Conservation (phyloP, 2,888 invertebrate genomes). For the Volucella inanis region DNA sequence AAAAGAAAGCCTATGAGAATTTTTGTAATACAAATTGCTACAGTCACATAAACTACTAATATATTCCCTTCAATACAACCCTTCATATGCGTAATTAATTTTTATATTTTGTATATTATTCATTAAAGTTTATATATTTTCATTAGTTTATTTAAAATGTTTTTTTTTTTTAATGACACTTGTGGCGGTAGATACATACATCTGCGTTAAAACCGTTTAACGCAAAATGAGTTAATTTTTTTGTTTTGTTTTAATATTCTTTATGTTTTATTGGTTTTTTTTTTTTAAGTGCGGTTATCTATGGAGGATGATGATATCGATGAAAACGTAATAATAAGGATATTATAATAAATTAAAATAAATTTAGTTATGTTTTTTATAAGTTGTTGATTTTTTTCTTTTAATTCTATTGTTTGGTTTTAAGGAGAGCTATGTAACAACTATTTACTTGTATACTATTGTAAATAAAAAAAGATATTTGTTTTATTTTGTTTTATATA, state of each 20-base stretch:
- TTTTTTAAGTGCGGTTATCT: constrained; percentile 43
- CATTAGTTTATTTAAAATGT: constrained; percentile 47
- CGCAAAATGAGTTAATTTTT: constrained; percentile 28
- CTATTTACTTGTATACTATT: constrained; percentile 56
- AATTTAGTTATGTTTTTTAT: constrained; percentile 33
- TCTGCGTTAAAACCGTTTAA: constrained; percentile 27
- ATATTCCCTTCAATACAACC: too few species aligned
- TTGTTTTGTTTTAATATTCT: constrained; percentile 26
- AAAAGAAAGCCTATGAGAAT: too few species aligned
- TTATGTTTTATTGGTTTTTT: constrained; percentile 42
- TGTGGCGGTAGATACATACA: constrained; percentile 76
- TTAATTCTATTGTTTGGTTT: constrained; percentile 48
- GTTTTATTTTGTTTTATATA: constrained; percentile 23
- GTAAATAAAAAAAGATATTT: constrained; percentile 56
- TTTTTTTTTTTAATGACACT: constrained; percentile 77
- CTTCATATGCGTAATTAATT: neutral
- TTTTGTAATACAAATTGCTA: too few species aligned
- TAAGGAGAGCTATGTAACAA: constrained; percentile 20
- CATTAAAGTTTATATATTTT: constrained; percentile 60
- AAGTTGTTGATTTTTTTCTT: constrained; percentile 36
- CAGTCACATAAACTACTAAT: too few species aligned
- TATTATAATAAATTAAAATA: constrained; percentile 42
- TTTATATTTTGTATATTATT: constrained; percentile 60
- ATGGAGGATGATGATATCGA: constrained; percentile 32
- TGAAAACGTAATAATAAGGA: constrained; percentile 21